Evolutionary conservation across 2,113 vertebrate species (phyloP).

Genomic region (Planiliza haematocheilus): DNA sequence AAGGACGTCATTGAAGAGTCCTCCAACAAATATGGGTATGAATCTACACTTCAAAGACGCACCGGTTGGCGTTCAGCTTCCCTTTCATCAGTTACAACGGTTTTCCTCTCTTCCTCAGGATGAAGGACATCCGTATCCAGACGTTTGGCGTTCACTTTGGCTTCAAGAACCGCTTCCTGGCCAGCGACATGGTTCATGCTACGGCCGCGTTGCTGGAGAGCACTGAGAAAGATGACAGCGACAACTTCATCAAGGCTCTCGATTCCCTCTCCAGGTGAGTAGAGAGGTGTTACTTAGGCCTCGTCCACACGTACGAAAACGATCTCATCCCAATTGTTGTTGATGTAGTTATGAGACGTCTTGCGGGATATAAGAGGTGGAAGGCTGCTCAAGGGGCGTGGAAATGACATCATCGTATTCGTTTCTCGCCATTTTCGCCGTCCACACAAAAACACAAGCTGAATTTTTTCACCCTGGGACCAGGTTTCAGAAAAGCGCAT

Average conservation of each 20-base stretch:
- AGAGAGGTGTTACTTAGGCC: no score
- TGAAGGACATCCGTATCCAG: slow-evolving; percentile 97
- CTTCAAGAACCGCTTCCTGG: slow-evolving; percentile 97
- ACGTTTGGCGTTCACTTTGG: slow-evolving; percentile 97
- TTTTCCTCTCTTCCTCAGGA: slow-evolving; percentile 75
- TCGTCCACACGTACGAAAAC: no score
- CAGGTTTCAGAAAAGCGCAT: no score
- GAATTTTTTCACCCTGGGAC: no score
- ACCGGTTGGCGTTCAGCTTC: neutral
- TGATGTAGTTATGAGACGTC: no score
- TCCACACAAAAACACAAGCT: no score
- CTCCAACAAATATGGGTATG: slow-evolving; percentile 95
- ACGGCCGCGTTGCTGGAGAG: slow-evolving; percentile 91
- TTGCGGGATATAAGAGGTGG: no score
- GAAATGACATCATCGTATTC: no score
- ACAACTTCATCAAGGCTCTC: slow-evolving; percentile 94
- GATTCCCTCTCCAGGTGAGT: slow-evolving; percentile 94
- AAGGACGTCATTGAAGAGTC: slow-evolving; percentile 95
- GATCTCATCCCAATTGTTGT: no score
- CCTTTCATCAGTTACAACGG: neutral
- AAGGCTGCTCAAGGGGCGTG: no score
- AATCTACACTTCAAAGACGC: neutral
- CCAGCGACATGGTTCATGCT: slow-evolving; percentile 93
- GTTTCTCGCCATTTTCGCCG: no score
- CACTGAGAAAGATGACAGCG: slow-evolving; percentile 85